These are phyloP conservation scores for Limnothrissa miodon DNA, from an alignment of 2,113 vertebrate genomes.

Conservation along the genomic window DNA sequence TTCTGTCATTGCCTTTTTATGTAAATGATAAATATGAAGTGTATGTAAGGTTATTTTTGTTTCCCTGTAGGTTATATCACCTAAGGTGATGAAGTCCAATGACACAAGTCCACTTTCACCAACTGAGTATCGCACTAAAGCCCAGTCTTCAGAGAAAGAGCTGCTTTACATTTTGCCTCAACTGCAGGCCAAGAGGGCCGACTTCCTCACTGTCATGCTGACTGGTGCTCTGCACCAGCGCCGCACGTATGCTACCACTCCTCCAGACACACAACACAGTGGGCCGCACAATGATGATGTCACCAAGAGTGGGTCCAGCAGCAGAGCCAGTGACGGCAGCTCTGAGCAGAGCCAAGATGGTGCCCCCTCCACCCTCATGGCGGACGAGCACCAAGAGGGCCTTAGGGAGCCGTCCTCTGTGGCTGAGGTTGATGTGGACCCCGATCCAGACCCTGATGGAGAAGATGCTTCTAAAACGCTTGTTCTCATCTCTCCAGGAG, in stretches of 20 bases:
- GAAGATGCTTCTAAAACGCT: slow-evolving; percentile 95
- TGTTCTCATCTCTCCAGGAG: slow-evolving; percentile 94
- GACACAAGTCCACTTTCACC: slow-evolving; percentile 77
- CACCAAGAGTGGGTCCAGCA: slow-evolving; percentile 84
- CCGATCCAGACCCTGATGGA: slow-evolving; percentile 83
- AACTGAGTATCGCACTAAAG: slow-evolving; percentile 83
- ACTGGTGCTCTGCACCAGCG: slow-evolving; percentile 70
- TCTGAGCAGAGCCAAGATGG: slow-evolving; percentile 89
- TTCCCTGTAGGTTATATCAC: slow-evolving; percentile 73
- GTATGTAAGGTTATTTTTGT: slow-evolving; percentile 11
- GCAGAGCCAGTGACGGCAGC: slow-evolving; percentile 86
- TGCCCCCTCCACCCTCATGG: slow-evolving; percentile 87
- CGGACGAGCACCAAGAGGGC: slow-evolving; percentile 80
- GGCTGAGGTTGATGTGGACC: slow-evolving; percentile 85
- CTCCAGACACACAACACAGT: slow-evolving; percentile 54
- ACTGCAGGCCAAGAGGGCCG: slow-evolving; percentile 82
- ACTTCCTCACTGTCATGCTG: slow-evolving; percentile 86
- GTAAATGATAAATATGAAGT: not conserved
- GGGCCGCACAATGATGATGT: slow-evolving; percentile 67
- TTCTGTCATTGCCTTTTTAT: not conserved
- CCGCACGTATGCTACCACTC: slow-evolving; percentile 50
- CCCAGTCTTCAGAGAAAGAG: slow-evolving; percentile 80
- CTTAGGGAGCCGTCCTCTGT: slow-evolving; percentile 78
- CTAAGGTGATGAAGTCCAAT: slow-evolving; percentile 69
- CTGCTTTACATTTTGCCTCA: slow-evolving; percentile 77